Conservation (phyloP, 2,888 invertebrate genomes). For the Margaritifera margaritifera region DNA sequence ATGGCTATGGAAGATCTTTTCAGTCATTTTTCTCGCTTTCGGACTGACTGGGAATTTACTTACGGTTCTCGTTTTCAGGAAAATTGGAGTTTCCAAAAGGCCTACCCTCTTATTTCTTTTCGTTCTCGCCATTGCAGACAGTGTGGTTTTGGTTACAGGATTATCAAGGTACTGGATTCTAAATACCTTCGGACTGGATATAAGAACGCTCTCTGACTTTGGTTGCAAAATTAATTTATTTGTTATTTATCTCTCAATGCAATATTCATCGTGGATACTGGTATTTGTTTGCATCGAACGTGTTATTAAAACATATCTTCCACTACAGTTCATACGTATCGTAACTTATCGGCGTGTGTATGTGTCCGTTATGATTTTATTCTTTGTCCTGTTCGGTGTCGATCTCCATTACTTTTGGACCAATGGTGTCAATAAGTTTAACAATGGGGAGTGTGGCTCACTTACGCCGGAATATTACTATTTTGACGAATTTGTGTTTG, state of each 20-base stretch:
- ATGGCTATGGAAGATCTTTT: conserved; percentile 38
- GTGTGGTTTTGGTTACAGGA: conserved; percentile 37
- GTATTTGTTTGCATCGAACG: conserved; percentile 42
- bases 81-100: conserved; percentile 33
- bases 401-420: conserved; percentile 43
- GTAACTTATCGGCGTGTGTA: conserved; percentile 25
- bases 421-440: conserved; percentile 38
- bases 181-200: conserved; percentile 31
- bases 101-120: conserved; percentile 40
- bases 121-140: conserved; percentile 39
- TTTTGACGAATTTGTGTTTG: conserved; percentile 46
- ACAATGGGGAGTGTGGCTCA: conserved; percentile 35
- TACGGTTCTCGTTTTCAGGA: conserved; percentile 35
- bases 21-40: conserved; percentile 34
- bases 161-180: conserved; percentile 37
- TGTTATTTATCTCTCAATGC: conserved; percentile 45
- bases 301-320: conserved; percentile 39
- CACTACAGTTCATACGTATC: conserved; percentile 20
- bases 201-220: conserved; percentile 28
- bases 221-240: conserved; percentile 47
- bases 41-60: conserved; percentile 43
- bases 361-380: conserved; percentile 20
- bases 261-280: conserved; percentile 49
- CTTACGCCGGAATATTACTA: conserved; percentile 23
- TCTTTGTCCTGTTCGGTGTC: conserved; percentile 20